Base-by-base conservation (phyloP, 2,888 invertebrate species). In the Neoascia interrupta region DNA sequence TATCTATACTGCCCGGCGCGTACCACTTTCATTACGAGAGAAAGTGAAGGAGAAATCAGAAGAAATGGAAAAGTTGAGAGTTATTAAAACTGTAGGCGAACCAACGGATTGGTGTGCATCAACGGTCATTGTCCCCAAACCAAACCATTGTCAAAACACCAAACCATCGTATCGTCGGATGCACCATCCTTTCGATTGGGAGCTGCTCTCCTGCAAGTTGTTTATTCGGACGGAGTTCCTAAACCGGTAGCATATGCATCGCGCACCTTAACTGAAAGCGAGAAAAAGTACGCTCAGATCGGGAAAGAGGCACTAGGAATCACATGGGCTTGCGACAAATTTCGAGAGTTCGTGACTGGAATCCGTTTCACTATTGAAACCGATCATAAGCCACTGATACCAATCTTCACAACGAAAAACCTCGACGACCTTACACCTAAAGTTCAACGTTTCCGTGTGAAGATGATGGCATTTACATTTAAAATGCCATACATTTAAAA, bases 371-470 rank as follows among this genome's bases (percentile, higher is more conserved):
- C 1, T 4, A 51, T 54, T 11, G 37, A 54, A 26, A 26, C 39
- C n/a, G 39, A 18, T 4, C 63, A 63, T 26, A 49, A 36, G 13
- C 39, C 39, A 0, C 23, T 63, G 21, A 21, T 51, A 4, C 26
- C 39, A 15, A 63, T 63, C 6, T 41, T 63, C 10, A 51, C 51
- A 28, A 13, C 26, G 5, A 26, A 26, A 26, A 26, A 26, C 8
- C 26, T 26, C 26, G 26, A 26, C 8, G 26, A 26, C 8, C 8
- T 26, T 5, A 26, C 26, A 8, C 4, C 8, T 26, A 26, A 4
- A 26, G 8, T 26, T 8, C 26, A 26, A 8, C 26, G 26, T 5
- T 26, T 26, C 8, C 26, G 26, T 5, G 8, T 26, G 5, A 26
- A 26, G 8, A 26, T 26, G 26, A 26, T 26, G 26, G 5, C 26